phyloP scores from a whole-genome alignment of 1,140 invertebrate species.

The Chionoecetes opilio region DNA sequence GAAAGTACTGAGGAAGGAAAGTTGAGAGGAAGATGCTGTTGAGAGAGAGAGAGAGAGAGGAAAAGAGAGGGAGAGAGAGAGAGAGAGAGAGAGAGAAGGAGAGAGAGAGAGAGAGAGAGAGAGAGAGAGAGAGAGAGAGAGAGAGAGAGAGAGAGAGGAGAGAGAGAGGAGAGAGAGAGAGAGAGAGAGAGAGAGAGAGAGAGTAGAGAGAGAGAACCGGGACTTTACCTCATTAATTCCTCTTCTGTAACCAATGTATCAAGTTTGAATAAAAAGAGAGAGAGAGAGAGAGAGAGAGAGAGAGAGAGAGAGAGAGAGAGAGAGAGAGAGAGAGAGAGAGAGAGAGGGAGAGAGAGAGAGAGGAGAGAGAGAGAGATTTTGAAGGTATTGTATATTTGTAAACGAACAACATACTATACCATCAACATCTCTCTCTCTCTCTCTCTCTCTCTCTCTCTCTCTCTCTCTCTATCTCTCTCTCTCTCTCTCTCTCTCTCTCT shows the following conservation, averaged over 20 bases:
- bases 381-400: too few relatives aligned
- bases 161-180: not conserved
- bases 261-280: too few relatives aligned
- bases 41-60: too few relatives aligned
- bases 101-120: too few relatives aligned
- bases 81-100: too few relatives aligned
- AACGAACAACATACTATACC: not conserved
- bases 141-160: not conserved
- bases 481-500: not conserved
- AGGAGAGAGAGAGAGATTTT: not conserved
- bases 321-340: constrained; percentile 1
- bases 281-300: constrained; percentile 14
- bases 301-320: not conserved
- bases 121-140: not conserved
- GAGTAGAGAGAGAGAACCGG: too few relatives aligned
- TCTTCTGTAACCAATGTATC: too few relatives aligned
- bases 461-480: not conserved
- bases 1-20: too few relatives aligned
- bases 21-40: too few relatives aligned
- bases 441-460: not conserved
- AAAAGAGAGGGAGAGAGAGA: too few relatives aligned
- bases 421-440: not conserved
- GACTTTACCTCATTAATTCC: too few relatives aligned
- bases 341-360: not conserved
- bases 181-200: not conserved